Evolutionary conservation across 2,113 vertebrate species (phyloP), one percentile per base, ranked within the genome.

Genomic region (Dipodomys merriami): DNA sequence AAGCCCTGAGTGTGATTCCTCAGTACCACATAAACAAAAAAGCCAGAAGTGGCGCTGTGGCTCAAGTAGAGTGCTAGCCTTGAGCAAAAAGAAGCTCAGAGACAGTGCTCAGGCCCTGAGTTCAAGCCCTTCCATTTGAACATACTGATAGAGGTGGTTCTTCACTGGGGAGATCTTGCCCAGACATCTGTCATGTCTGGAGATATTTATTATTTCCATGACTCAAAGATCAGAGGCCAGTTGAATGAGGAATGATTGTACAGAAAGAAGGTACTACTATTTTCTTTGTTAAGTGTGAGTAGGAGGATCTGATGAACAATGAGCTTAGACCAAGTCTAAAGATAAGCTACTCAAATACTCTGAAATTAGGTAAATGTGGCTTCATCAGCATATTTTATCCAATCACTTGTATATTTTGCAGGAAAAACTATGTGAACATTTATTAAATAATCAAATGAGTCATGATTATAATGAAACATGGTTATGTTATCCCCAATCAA

Each of bases 391-490:
- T 90, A 93, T 92, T 91, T 82, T 94, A 95, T 67, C 65, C 49
- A 94, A 93, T 83, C 91, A 71, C 60, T 78, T 35, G 60, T 49
- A 11, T 87, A 91, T 35, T 89, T 94, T 87, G 27, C 83, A 67
- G 73, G 53, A 82, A 83, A 81, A 93, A 86, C 46, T 84, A 83
- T 68, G 25, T 79, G 74, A 96, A 76, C 12, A 95, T 90, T 95
- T 95, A 95, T 92, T 94, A 92, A 94, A 82, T 60, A 94, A 93
- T 82, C 62, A 95, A 95, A 94, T 74, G 74, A 90, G 25, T 53
- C 86, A 25, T 83, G 62, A 96, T 86, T 96, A 79, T 68, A 94
- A 95, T 83, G 71, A 94, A 88, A 78, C 78, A 79, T 82, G 81
- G 94, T 94, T 86, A 85, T 78, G 29, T 84, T 83, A 44, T 53